A percentile compares a stretch with the other conserved stretches of the same genome.
These are phyloP conservation scores for Aphelenchoides avenae DNA, from an alignment of 1,140 invertebrate genomes.

Conservation along the genomic window DNA sequence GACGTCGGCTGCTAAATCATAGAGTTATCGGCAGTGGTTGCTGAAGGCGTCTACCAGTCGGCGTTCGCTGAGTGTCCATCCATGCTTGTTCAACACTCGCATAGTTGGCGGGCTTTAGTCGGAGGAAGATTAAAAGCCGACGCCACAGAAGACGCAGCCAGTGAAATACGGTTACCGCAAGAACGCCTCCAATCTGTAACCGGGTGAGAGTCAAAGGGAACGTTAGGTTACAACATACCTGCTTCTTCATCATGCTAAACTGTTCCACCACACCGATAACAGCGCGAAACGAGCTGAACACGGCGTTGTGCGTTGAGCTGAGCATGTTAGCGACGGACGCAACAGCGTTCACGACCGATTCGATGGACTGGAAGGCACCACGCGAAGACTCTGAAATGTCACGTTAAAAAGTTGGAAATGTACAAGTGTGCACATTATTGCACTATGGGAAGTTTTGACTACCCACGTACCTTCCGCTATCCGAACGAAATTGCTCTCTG, in stretches of 20 bases:
- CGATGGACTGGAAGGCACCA: constrained; percentile 86
- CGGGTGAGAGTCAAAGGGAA: neutral
- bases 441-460: constrained; percentile 68
- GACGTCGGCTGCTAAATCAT: too few species aligned
- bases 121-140: constrained; percentile 37
- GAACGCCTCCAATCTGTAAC: constrained; percentile 31
- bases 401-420: too few species aligned
- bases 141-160: constrained; percentile 42
- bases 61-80: constrained; percentile 18
- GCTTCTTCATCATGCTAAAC: constrained; percentile 74
- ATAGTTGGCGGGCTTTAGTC: constrained; percentile 49
- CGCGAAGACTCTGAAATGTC: constrained; percentile 83
- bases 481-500: constrained; percentile 60
- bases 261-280: constrained; percentile 91
- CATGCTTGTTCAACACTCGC: constrained; percentile 40
- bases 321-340: constrained; percentile 90
- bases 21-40: too few species aligned
- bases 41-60: too few species aligned
- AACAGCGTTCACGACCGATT: constrained; percentile 82
- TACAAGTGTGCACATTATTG: too few species aligned
- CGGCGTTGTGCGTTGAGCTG: constrained; percentile 87
- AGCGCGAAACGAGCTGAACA: constrained; percentile 87
- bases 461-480: constrained; percentile 63
- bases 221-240: too few species aligned
- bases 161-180: constrained; percentile 36